These are phyloP conservation scores for Echeneis naucrates DNA, from an alignment of 2,797 vertebrate species.

Conservation along the genomic window DNA sequence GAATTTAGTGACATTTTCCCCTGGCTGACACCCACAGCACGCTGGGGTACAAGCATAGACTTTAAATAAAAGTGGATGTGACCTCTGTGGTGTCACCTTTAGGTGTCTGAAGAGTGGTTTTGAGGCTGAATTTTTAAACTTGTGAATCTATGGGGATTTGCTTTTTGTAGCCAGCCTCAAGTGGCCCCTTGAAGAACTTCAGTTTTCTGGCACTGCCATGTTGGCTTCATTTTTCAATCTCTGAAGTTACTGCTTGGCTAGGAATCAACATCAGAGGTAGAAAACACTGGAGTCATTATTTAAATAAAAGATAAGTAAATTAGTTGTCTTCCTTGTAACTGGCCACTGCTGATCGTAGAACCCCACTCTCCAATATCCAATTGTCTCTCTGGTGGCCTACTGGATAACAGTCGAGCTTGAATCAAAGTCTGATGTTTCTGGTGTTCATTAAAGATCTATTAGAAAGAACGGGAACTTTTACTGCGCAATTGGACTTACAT, in stretches of 20 bases:
- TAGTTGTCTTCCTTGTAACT: conserved; percentile 8
- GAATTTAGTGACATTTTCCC: background rate
- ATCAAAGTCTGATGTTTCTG: conserved; percentile 26
- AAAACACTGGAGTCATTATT: conserved; percentile 20
- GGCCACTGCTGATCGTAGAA: conserved; percentile 16
- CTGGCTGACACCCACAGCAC: background rate
- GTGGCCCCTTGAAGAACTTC: too few relatives aligned
- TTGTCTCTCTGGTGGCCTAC: conserved; percentile 12
- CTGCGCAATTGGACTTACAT: conserved; percentile 8
- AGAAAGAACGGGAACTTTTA: conserved; percentile 5
- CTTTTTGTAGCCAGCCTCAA: too few relatives aligned
- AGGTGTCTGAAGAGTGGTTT: too few relatives aligned
- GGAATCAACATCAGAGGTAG: conserved; percentile 1
- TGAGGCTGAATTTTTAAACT: too few relatives aligned
- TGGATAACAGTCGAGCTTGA: conserved; percentile 21
- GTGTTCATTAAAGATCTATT: conserved; percentile 21
- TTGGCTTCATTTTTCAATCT: too few relatives aligned
- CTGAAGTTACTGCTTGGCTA: background rate
- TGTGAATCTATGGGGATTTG: too few relatives aligned
- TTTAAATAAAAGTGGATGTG: too few relatives aligned
- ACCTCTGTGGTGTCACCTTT: too few relatives aligned
- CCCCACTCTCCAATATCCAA: conserved; percentile 13
- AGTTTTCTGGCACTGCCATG: too few relatives aligned
- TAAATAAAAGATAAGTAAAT: conserved; percentile 27
- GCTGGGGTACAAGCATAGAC: background rate